Evolutionary conservation across 2,888 invertebrate species (phyloP).

Genomic region (Zelleria hepariella): DNA sequence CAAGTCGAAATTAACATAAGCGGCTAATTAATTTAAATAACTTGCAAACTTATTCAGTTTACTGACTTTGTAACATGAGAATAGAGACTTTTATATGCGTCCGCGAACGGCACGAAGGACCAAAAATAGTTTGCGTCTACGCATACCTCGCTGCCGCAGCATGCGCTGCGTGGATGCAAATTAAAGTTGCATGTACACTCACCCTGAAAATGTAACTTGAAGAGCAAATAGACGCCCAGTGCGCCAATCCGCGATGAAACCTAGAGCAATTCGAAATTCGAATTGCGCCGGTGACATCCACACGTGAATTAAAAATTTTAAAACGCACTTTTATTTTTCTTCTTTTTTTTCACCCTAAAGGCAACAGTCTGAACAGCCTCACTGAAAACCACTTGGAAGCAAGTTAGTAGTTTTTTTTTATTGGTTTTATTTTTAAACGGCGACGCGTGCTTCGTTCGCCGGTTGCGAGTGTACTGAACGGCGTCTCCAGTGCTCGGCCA

Average conservation of each 20-base stretch:
- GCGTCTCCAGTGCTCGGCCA: slow-evolving; percentile 40
- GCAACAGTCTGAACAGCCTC: slow-evolving; percentile 12
- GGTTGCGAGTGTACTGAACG: slow-evolving; percentile 54
- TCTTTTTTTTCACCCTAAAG: slow-evolving; percentile 20
- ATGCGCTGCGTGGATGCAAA: slow-evolving; percentile 35
- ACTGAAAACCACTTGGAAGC: neutral
- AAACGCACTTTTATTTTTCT: slow-evolving; percentile 29
- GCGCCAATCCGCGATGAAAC: slow-evolving; percentile 38
- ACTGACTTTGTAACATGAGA: slow-evolving; percentile 48
- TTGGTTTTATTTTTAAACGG: slow-evolving; percentile 16
- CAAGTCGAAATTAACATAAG: neutral
- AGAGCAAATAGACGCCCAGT: slow-evolving; percentile 37
- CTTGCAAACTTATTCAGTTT: neutral
- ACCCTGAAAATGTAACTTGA: slow-evolving; percentile 43
- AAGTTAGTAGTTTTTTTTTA: slow-evolving; percentile 16
- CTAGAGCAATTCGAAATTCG: slow-evolving; percentile 51
- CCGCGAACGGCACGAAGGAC: slow-evolving; percentile 46
- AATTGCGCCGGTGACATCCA: slow-evolving; percentile 43
- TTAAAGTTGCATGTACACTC: slow-evolving; percentile 52
- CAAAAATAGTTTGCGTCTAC: slow-evolving; percentile 57
- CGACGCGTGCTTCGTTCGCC: slow-evolving; percentile 47
- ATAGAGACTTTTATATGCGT: slow-evolving; percentile 43
- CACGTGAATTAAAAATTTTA: slow-evolving; percentile 34
- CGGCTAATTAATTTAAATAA: neutral
- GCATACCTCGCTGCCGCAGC: slow-evolving; percentile 46